These are phyloP conservation scores for Plutomurus gul DNA, from an alignment of 1,140 invertebrate species.

Conservation along the genomic window DNA sequence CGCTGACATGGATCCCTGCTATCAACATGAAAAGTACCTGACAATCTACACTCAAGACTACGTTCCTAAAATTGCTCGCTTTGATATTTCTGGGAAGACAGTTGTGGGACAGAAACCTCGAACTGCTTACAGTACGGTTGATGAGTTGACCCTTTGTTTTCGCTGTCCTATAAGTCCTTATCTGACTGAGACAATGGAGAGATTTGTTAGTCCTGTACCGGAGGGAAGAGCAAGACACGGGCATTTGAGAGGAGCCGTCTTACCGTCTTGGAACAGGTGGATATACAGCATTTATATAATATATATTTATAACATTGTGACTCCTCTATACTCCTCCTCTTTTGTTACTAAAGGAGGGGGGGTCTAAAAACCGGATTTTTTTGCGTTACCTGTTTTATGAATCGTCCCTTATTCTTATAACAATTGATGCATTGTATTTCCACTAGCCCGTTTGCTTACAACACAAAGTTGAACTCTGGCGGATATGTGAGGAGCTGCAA, in stretches of 20 bases:
- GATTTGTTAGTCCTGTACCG: background rate
- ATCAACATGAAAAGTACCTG: background rate
- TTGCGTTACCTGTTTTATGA: no score
- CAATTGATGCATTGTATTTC: no score
- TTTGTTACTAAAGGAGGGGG: no score
- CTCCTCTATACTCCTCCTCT: no score
- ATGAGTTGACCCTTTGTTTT: background rate
- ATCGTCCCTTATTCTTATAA: no score
- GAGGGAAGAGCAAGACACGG: background rate
- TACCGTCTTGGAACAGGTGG: background rate
- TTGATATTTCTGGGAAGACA: background rate
- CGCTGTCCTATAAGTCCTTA: background rate
- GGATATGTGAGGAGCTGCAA: no score
- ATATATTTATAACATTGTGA: no score
- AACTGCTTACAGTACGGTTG: background rate
- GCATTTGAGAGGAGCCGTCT: slow-evolving; percentile 7
- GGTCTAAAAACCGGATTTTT: no score
- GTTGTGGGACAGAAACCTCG: background rate
- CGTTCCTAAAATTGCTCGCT: background rate
- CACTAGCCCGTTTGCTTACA: no score
- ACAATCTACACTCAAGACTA: background rate
- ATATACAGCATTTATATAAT: no score
- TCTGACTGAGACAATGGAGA: background rate
- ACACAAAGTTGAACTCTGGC: no score
- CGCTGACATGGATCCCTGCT: background rate